phyloP scores from a whole-genome alignment of 2,888 invertebrate species.

The Sericinus montela region DNA sequence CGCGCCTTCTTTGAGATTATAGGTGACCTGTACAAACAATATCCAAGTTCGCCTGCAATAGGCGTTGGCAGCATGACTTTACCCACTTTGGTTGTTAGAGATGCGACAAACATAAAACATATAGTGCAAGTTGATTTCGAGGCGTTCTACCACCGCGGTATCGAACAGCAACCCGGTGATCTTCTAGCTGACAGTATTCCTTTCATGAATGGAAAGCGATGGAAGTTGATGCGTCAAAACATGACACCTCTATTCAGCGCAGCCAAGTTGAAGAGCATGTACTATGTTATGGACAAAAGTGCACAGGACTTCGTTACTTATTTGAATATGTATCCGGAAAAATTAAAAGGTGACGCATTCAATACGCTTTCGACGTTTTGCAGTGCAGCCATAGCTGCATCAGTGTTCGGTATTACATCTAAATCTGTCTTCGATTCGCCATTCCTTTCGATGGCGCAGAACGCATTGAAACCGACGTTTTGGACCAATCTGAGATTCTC shows the following conservation, averaged over 20 bases:
- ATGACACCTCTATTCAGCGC: conserved; percentile 42
- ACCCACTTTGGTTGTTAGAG: conserved; percentile 29
- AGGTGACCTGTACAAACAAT: conserved; percentile 32
- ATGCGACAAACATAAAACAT: conserved; percentile 29
- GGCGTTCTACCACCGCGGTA: conserved; percentile 30
- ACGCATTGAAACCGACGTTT: conserved; percentile 20
- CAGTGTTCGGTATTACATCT: conserved; percentile 29
- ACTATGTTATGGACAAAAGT: conserved; percentile 35
- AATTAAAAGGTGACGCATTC: conserved; percentile 24
- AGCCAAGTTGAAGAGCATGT: conserved; percentile 42
- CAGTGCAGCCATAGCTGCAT: conserved; percentile 34
- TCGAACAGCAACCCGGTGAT: conserved; percentile 9
- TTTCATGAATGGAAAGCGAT: conserved; percentile 31
- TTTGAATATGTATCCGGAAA: conserved; percentile 32
- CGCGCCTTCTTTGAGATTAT: background rate
- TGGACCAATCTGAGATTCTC: conserved; percentile 26
- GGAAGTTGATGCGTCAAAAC: conserved; percentile 38
- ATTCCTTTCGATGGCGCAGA: conserved; percentile 30
- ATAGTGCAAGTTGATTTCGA: conserved; percentile 24
- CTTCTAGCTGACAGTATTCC: conserved; percentile 29
- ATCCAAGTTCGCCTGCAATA: conserved; percentile 41
- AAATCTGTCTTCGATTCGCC: conserved; percentile 27
- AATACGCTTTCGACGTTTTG: conserved; percentile 27
- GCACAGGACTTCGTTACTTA: conserved; percentile 30
- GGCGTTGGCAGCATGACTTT: conserved; percentile 34